Conservation (phyloP, 2,888 invertebrate genomes). For the Schizotus pectinicornis region DNA sequence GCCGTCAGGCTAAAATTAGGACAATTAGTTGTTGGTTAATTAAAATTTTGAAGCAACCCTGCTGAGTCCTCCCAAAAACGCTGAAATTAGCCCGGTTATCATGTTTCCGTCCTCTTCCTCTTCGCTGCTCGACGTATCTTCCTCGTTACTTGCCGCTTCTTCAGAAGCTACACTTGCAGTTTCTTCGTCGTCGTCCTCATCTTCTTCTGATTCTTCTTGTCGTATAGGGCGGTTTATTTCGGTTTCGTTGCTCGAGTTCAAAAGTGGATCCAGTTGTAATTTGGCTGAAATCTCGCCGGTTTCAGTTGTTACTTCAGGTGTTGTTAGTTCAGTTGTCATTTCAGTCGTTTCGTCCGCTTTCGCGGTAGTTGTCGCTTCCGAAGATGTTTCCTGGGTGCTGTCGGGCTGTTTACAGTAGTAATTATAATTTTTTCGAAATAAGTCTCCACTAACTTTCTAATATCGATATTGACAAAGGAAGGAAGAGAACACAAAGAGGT, state of each 20-base stretch:
- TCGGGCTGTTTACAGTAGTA: conserved; percentile 4
- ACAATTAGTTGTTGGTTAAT: not conserved
- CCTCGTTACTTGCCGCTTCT: conserved; percentile 46
- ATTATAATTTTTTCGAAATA: not conserved
- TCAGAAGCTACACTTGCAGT: conserved; percentile 30
- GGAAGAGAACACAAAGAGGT: conserved; percentile 9
- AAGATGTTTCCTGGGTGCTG: not conserved
- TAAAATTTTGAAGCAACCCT: conserved; percentile 45
- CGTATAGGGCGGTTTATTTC: conserved; percentile 29
- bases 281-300: not conserved
- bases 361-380: conserved; percentile 7
- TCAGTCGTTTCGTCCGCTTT: no score
- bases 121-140: conserved; percentile 46
- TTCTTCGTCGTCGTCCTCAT: conserved; percentile 32
- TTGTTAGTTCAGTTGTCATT: not conserved
- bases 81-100: conserved; percentile 53
- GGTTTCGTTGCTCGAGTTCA: not conserved
- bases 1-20: conserved; percentile 52
- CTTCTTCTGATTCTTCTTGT: conserved; percentile 32
- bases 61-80: conserved; percentile 56
- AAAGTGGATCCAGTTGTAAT: not conserved
- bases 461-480: conserved; percentile 13
- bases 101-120: conserved; percentile 52
- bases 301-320: not conserved
- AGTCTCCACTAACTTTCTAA: conserved; percentile 18